Percentiles rank a stretch among this genome's conserved stretches.
Evolutionary conservation across 2,797 vertebrate genomes (phyloP).

Genomic region (Gouania willdenowi): DNA sequence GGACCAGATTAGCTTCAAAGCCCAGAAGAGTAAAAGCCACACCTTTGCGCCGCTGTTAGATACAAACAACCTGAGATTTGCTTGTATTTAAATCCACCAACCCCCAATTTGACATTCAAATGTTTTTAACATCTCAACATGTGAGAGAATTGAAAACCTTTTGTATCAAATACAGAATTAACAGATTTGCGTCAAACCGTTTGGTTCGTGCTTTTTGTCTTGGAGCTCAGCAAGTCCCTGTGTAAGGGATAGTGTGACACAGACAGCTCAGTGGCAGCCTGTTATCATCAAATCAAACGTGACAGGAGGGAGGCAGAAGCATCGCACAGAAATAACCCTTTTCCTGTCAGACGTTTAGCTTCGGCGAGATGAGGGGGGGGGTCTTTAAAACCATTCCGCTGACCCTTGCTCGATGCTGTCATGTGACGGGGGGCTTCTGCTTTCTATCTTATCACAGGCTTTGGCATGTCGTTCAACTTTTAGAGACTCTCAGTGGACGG

Average conservation of each 20-base stretch:
- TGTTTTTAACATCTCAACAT: slow-evolving; percentile 43
- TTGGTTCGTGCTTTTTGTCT: slow-evolving; percentile 40
- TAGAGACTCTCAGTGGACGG: slow-evolving; percentile 22
- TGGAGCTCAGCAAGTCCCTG: slow-evolving; percentile 33
- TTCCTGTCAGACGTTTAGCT: slow-evolving; percentile 60
- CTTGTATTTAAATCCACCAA: slow-evolving; percentile 60
- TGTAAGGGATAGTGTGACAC: slow-evolving; percentile 38
- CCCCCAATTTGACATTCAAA: slow-evolving; percentile 64
- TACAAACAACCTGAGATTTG: slow-evolving; percentile 49
- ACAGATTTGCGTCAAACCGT: slow-evolving; percentile 25
- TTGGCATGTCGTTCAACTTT: slow-evolving; percentile 54
- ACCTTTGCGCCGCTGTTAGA: slow-evolving; percentile 14
- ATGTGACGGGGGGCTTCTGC: slow-evolving; percentile 44
- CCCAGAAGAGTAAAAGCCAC: slow-evolving; percentile 11
- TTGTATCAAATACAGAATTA: slow-evolving; percentile 43
- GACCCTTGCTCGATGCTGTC: slow-evolving; percentile 46
- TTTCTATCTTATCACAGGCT: slow-evolving; percentile 60
- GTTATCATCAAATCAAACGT: slow-evolving; percentile 68
- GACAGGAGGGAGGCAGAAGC: slow-evolving; percentile 57
- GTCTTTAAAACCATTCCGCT: slow-evolving; percentile 46
- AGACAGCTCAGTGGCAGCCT: slow-evolving; percentile 48
- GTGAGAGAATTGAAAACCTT: slow-evolving; percentile 50
- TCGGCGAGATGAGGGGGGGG: slow-evolving; percentile 42
- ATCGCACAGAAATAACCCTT: slow-evolving; percentile 62
- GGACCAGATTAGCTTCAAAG: slow-evolving; percentile 13